Evolutionary conservation across 2,113 vertebrate species (phyloP).

Genomic region (Callithrix jacchus): DNA sequence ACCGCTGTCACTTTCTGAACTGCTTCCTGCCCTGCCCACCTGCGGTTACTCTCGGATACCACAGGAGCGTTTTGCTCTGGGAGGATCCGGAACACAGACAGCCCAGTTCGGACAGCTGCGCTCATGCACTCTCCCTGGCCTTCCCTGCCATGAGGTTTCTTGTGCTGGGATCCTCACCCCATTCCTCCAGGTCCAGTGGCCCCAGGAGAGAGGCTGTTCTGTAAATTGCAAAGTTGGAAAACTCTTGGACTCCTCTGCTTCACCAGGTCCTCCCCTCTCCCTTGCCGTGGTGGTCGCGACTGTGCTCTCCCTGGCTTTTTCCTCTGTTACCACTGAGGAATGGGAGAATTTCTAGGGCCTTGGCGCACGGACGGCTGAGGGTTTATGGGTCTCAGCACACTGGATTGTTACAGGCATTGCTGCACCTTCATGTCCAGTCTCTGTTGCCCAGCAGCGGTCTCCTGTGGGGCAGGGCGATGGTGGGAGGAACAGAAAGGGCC

Average conservation of each 20-base stretch:
- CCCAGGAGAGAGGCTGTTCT: background rate
- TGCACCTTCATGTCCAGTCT: background rate
- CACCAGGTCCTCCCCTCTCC: background rate
- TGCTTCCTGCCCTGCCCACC: background rate
- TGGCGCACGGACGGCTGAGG: background rate
- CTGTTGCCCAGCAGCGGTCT: background rate
- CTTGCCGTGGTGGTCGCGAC: background rate
- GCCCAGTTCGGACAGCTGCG: background rate
- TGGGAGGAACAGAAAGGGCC: background rate
- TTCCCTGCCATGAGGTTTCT: background rate
- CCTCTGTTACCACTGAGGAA: background rate
- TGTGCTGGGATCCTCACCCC: background rate
- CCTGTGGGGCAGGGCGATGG: background rate
- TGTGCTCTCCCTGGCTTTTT: background rate
- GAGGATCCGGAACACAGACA: background rate
- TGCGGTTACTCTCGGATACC: background rate
- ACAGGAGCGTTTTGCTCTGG: background rate
- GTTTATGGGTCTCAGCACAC: background rate
- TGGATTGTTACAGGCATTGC: too few species aligned
- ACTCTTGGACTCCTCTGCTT: background rate
- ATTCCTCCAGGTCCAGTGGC: background rate
- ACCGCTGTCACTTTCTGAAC: fast-evolving
- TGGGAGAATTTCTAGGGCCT: background rate
- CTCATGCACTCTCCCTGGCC: background rate
- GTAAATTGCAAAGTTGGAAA: background rate